phyloP scores from a whole-genome alignment of 2,797 vertebrate species.

The Dendrocincla tyrannina region DNA sequence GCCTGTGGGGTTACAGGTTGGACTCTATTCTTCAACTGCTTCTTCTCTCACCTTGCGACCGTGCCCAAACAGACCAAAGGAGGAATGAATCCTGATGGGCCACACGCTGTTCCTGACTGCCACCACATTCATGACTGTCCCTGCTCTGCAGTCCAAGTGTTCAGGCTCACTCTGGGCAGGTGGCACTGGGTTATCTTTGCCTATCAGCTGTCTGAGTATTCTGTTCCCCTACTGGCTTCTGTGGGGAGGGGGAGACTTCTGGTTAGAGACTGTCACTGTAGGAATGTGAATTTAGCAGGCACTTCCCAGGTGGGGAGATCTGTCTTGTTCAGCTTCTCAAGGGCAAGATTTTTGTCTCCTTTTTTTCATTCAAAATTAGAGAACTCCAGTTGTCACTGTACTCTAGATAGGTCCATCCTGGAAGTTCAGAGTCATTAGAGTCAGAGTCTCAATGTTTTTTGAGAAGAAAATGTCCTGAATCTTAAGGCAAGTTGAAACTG shows the following conservation, averaged over 20 bases:
- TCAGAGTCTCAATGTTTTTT: background rate
- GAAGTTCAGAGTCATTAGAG: background rate
- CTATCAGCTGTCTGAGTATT: background rate
- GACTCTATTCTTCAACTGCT: background rate
- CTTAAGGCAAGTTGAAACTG: background rate
- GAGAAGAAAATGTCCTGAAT: background rate
- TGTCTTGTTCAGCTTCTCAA: background rate
- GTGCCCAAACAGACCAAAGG: background rate
- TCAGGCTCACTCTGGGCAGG: background rate
- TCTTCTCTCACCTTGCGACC: rapidly evolving
- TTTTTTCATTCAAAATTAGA: background rate
- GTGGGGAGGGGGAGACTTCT: background rate
- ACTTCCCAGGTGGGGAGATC: background rate
- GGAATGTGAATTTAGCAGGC: background rate
- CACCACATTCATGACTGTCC: background rate
- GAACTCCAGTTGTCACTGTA: background rate
- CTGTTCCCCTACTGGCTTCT: background rate
- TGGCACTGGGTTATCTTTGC: background rate
- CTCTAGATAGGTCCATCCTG: background rate
- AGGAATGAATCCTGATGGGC: background rate
- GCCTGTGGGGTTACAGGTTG: background rate
- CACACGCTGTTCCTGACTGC: background rate
- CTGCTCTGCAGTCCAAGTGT: background rate
- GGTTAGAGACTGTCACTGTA: background rate
- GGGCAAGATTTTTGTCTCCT: background rate